A percentile compares a stretch with the other conserved stretches of the same genome.
These are phyloP conservation scores for Melitaea cinxia DNA, from an alignment of 1,140 invertebrate species.

Conservation along the genomic window DNA sequence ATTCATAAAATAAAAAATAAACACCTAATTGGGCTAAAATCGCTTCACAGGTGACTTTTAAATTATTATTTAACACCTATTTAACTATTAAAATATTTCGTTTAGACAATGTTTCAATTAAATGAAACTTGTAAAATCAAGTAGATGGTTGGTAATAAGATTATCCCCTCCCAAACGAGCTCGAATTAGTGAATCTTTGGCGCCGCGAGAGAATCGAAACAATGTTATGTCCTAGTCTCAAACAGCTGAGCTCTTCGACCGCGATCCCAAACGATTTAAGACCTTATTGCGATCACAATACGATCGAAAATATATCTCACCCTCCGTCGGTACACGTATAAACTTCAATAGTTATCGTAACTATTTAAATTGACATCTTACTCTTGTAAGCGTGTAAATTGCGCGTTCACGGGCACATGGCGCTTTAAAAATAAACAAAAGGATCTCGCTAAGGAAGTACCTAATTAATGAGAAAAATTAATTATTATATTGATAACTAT, in stretches of 20 bases:
- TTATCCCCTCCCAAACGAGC: background rate
- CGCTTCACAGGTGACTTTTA: too few relatives aligned
- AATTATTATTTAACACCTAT: too few relatives aligned
- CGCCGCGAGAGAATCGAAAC: conserved; percentile 31
- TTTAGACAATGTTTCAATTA: too few relatives aligned
- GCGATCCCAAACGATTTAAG: conserved; percentile 6
- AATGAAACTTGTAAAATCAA: too few relatives aligned
- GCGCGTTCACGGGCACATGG: background rate
- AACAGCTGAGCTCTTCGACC: conserved; percentile 39
- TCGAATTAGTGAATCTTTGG: conserved; percentile 13
- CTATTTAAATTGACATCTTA: conserved; percentile 27
- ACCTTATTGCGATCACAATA: conserved; percentile 13
- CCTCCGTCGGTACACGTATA: conserved; percentile 12
- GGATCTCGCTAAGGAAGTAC: too few relatives aligned
- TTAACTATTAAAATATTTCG: too few relatives aligned
- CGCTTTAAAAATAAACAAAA: background rate
- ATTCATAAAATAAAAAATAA: too few relatives aligned
- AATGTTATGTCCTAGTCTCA: conserved; percentile 37
- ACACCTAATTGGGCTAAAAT: too few relatives aligned
- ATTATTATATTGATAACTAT: too few relatives aligned
- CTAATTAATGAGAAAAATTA: too few relatives aligned
- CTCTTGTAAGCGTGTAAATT: background rate
- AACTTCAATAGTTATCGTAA: conserved; percentile 28
- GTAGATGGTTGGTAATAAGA: background rate
- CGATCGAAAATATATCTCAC: conserved; percentile 1